A percentile compares a stretch with the other conserved stretches of the same genome.
Conservation (phyloP, 2,113 vertebrate genomes). For the Podilymbus podiceps region DNA sequence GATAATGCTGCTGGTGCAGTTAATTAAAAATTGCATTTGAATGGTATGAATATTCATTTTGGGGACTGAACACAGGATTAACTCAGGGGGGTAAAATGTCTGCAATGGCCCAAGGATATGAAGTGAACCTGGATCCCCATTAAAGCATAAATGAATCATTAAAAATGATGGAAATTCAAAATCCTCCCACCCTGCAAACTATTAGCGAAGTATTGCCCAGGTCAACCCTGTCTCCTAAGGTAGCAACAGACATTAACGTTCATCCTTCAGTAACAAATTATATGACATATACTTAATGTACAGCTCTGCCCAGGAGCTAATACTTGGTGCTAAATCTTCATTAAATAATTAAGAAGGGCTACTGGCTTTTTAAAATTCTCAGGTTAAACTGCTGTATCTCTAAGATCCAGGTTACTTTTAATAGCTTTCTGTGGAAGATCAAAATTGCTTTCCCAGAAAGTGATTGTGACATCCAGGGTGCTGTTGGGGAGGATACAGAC, state of each 20-base stretch:
- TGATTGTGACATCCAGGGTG: neutral
- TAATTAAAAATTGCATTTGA: constrained; percentile 81
- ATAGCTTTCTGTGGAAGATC: constrained; percentile 31
- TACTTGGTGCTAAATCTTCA: constrained; percentile 20
- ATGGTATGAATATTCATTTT: constrained; percentile 70
- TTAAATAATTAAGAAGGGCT: constrained; percentile 43
- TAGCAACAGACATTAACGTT: constrained; percentile 24
- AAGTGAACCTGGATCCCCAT: constrained; percentile 57
- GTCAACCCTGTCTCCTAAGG: neutral
- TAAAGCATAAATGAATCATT: constrained; percentile 69
- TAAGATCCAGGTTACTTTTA: constrained; percentile 32
- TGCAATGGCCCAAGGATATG: constrained; percentile 61
- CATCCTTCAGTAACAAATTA: constrained; percentile 23
- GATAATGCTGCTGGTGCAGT: constrained; percentile 69
- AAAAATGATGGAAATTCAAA: constrained; percentile 52
- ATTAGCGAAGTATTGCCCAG: neutral
- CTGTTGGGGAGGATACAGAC: constrained; percentile 11
- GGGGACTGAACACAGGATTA: constrained; percentile 71
- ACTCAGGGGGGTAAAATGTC: constrained; percentile 63
- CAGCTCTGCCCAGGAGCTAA: constrained; percentile 17
- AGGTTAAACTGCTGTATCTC: neutral
- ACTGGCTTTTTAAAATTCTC: constrained; percentile 32
- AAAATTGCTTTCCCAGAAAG: constrained; percentile 40
- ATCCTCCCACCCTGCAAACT: constrained; percentile 27
- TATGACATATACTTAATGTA: neutral